Percentiles rank a stretch among this genome's conserved stretches.
Conservation (phyloP, 2,113 vertebrate genomes). For the Misgurnus mizolepis region DNA sequence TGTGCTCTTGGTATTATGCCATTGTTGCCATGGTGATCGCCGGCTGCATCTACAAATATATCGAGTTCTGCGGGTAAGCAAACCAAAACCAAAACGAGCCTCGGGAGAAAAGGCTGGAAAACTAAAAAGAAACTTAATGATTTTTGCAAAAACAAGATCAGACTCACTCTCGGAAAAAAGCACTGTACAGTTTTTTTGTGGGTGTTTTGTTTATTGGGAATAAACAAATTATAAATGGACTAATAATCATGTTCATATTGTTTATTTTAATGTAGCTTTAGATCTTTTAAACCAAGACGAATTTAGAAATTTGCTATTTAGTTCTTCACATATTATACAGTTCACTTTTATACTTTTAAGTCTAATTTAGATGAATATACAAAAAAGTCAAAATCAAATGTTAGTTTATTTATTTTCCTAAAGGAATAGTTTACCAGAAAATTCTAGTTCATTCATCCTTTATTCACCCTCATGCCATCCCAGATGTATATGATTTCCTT, state of each 20-base stretch:
- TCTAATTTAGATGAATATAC: no score
- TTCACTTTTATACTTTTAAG: no score
- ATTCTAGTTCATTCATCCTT: no score
- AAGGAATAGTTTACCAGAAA: no score
- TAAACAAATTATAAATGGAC: not conserved
- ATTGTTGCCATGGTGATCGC: constrained; percentile 96
- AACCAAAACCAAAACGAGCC: constrained; percentile 15
- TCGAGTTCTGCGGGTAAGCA: constrained; percentile 94
- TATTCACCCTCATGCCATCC: no score
- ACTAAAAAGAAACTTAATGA: constrained; percentile 11
- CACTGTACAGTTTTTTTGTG: not conserved
- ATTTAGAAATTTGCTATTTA: no score
- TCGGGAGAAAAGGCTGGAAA: not conserved
- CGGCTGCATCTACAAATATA: constrained; percentile 98
- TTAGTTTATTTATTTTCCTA: no score
- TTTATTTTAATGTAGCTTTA: not conserved
- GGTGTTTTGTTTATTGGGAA: constrained; percentile 1
- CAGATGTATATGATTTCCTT: no score
- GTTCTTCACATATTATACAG: no score
- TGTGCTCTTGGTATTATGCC: constrained; percentile 98
- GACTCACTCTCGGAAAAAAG: constrained; percentile 28
- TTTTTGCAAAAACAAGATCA: constrained; percentile 27
- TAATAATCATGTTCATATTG: not conserved
- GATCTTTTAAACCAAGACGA: no score
- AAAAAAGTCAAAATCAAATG: no score